These are phyloP conservation scores for Myripristis murdjan DNA, from an alignment of 2,797 vertebrate genomes.

Conservation along the genomic window DNA sequence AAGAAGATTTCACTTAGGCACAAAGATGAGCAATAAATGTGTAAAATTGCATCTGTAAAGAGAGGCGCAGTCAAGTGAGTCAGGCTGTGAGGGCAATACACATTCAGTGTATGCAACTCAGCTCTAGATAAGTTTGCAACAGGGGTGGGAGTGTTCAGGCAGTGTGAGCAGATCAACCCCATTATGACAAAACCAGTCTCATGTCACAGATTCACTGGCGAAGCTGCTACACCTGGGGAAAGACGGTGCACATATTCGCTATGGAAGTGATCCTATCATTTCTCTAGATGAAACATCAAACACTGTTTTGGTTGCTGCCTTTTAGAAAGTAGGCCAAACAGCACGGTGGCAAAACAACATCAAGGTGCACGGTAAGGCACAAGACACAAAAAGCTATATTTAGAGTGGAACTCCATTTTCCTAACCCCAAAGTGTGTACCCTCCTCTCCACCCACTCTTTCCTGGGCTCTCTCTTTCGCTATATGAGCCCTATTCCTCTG, in stretches of 20 bases:
- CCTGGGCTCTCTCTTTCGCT: slow-evolving; percentile 66
- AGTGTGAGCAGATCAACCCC: slow-evolving; percentile 62
- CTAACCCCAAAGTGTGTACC: slow-evolving; percentile 71
- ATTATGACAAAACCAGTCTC: slow-evolving; percentile 75
- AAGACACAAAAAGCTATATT: slow-evolving; percentile 69
- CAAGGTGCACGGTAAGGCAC: slow-evolving; percentile 35
- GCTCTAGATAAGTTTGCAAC: slow-evolving; percentile 25
- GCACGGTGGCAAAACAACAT: slow-evolving; percentile 46
- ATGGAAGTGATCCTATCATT: slow-evolving; percentile 71
- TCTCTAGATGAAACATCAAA: slow-evolving; percentile 69
- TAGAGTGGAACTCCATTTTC: slow-evolving; percentile 81
- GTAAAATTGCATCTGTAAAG: not conserved
- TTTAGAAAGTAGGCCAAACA: slow-evolving; percentile 76
- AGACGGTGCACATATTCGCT: slow-evolving; percentile 40
- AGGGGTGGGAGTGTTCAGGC: slow-evolving; percentile 21
- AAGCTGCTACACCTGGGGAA: slow-evolving; percentile 73
- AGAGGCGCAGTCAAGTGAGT: slow-evolving; percentile 1
- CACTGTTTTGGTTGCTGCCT: slow-evolving; percentile 62
- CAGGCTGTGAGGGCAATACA: not conserved
- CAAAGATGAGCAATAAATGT: slow-evolving; percentile 1
- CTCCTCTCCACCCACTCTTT: slow-evolving; percentile 74
- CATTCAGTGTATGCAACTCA: not conserved
- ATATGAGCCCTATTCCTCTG: slow-evolving; percentile 45
- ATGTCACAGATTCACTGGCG: slow-evolving; percentile 62
- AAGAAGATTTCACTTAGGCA: not conserved